Evolutionary conservation across 1,140 invertebrate genomes (phyloP), one percentile per base, ranked within the genome.

Genomic region (Eueides isabella): DNA sequence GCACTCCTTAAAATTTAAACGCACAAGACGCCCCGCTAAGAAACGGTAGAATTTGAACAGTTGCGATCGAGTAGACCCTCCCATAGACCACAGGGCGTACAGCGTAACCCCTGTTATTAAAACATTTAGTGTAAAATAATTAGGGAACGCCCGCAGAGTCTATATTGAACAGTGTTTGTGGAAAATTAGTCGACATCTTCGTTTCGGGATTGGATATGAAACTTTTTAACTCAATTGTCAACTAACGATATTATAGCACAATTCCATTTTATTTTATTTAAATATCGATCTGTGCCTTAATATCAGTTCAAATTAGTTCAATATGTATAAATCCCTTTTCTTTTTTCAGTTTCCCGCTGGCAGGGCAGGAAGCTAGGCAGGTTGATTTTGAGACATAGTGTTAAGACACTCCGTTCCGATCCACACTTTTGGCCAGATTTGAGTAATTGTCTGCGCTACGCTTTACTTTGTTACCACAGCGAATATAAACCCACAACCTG

Each of bases 121-220:
- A 79, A 78, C 74, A 76, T 79, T 83, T 76, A 81, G 79, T 76
- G 75, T 80, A 83, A 76, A 80, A 80, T 78, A 68, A 77, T 83
- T 81, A 76, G 38, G 44, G 72, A 68, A 74, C 80, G 80, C 81
- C 81, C 78, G 81, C 76, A 67, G 80, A 48, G 81, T 61, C 61
- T 38, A 69, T 71, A 75, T 75, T 71, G 67, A 62, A 67, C 65
- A 4, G 41, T 71, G 41, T 68, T 74, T 67, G 72, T 5, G 55
- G 72, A 63, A 68, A 61, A 68, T 74, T 74, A 74, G 65, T 67
- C 41, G 63, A 61, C 44, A 72, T 68, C 67, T 61, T 31, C 14
- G n/a, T 9, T 30, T 31, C 14, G 28, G 61, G 44, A 68, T 68
- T 68, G 67, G 30, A 61, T 61, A 68, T 68, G 61, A 68, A 29